These are phyloP conservation scores for Orchesella cincta DNA, from an alignment of 1,140 invertebrate species.

Conservation along the genomic window DNA sequence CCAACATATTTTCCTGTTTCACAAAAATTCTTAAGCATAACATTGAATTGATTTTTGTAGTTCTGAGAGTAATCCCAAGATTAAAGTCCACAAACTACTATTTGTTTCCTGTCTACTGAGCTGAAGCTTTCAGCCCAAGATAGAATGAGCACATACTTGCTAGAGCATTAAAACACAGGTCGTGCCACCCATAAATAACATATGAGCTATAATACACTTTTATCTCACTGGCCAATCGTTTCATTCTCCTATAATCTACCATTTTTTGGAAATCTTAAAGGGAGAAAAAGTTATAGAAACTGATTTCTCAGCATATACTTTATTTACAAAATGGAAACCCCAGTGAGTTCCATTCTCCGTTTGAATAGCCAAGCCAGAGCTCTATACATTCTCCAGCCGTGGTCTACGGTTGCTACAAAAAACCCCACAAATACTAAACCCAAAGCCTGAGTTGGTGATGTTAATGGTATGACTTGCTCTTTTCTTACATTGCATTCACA, in stretches of 20 bases:
- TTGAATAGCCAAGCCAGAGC: no score
- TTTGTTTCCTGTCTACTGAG: constrained; percentile 23
- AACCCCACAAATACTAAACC: neutral
- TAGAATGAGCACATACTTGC: neutral
- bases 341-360: neutral
- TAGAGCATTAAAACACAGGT: constrained; percentile 19
- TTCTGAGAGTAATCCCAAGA: constrained; percentile 12
- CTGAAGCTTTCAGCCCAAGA: neutral
- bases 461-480: neutral
- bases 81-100: constrained; percentile 24
- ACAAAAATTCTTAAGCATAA: neutral
- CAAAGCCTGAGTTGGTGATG: neutral
- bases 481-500: neutral
- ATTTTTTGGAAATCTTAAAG: constrained; percentile 1
- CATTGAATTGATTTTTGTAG: constrained; percentile 12
- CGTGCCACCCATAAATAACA: constrained; percentile 26
- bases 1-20: neutral
- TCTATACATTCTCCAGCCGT: neutral
- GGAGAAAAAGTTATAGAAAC: constrained; percentile 21
- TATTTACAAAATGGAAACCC: constrained; percentile 14
- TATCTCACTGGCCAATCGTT: neutral
- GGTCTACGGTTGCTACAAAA: neutral
- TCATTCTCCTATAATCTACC: neutral
- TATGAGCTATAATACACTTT: constrained; percentile 26
- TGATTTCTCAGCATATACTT: constrained; percentile 23